Base-by-base conservation (phyloP, 2,888 invertebrate genomes). In the Mystacides longicornis region DNA sequence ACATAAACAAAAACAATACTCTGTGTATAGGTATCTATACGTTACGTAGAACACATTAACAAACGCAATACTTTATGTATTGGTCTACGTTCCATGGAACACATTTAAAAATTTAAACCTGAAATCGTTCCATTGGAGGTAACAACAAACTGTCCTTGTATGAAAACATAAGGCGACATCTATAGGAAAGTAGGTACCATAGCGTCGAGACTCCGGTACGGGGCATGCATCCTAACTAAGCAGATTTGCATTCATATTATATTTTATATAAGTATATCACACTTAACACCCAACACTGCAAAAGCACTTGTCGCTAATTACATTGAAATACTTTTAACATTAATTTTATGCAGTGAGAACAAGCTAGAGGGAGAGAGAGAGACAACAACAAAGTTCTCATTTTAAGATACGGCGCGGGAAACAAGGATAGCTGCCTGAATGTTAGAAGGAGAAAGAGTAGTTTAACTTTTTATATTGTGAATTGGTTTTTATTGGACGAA, bases 181-280 rank as follows among this genome's bases (percentile, higher is more conserved):
- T 31, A 31, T 11, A 31, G 31, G 7, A 31, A 9, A 9, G 14
- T 9, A 11, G 31, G 31, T 7, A 11, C 7, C 31, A 11, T 31
- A 9, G 31, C 31, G 14, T n/a, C 31, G 14, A 9, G 7, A 11
- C 31, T 46, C 46, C 18, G 9, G 20, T 19, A 55, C 54, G 54
- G 47, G 45, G 16, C 54, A 46, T 53, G 55, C 55, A 58, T 55
- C 53, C 53, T 55, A 58, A 58, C 55, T 50, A 58, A 47, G 49
- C 42, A 47, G 48, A 58, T 58, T 55, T 58, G 53, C 58, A 58
- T 58, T 52, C 52, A 58, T 58, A 55, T 55, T 58, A 58, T 55
- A n/a, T n/a, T n/a, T n/a, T n/a, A n/a, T n/a, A n/a, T n/a, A n/a
- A n/a, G n/a, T n/a, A n/a, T n/a, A n/a, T 52, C 55, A 55, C 55